A percentile compares a stretch with the other conserved stretches of the same genome.
Evolutionary conservation across 2,888 invertebrate species (phyloP).

Genomic region (Tetanocera ferruginea): DNA sequence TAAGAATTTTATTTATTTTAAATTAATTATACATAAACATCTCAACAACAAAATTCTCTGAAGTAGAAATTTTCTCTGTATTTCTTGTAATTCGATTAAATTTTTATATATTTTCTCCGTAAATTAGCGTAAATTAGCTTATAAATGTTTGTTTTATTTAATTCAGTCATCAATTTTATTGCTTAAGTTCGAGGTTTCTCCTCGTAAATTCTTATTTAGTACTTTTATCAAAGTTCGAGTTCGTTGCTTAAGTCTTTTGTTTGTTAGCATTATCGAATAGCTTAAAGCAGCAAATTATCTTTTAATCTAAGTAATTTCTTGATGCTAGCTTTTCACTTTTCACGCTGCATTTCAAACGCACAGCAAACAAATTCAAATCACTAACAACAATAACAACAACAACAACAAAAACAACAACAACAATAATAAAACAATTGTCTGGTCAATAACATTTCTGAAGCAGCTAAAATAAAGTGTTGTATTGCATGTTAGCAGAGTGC

Average conservation of each 20-base stretch:
- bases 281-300: background rate
- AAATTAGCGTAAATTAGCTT: no score
- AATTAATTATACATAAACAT: no score
- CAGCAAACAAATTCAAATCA: background rate
- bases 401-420: background rate
- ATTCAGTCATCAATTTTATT: no score
- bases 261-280: background rate
- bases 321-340: conserved; percentile 9
- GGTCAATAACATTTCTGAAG: conserved; percentile 25
- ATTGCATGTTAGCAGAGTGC: background rate
- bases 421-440: background rate
- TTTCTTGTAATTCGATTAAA: no score
- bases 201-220: no score
- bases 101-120: no score
- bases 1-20: no score
- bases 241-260: conserved; percentile 3
- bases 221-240: background rate
- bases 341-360: background rate
- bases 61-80: no score
- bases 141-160: no score
- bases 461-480: background rate
- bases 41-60: no score
- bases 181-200: no score
- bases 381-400: conserved; percentile 7
- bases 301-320: no score